These are phyloP conservation scores for Lethrus apterus DNA, from an alignment of 1,140 invertebrate genomes.

Conservation along the genomic window DNA sequence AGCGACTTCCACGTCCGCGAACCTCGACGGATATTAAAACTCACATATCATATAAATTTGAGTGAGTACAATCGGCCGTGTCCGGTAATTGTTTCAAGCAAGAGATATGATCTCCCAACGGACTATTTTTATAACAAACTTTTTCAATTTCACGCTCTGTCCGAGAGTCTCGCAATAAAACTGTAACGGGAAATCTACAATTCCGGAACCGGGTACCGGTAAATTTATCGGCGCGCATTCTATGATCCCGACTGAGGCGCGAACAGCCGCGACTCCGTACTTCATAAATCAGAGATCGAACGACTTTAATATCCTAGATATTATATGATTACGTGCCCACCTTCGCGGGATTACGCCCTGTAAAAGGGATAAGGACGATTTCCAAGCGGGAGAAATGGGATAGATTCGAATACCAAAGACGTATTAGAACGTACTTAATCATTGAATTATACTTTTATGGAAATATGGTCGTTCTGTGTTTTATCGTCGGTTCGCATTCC, in stretches of 20 bases:
- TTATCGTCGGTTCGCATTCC: too few relatives aligned
- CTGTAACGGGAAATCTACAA: conserved; percentile 30
- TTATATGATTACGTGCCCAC: conserved; percentile 27
- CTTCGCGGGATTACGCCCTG: too few relatives aligned
- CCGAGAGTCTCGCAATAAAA: conserved; percentile 30
- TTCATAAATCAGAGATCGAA: conserved; percentile 33
- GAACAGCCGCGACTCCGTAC: conserved; percentile 23
- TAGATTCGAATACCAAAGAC: too few relatives aligned
- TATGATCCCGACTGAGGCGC: conserved; percentile 22
- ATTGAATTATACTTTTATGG: too few relatives aligned
- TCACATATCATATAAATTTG: conserved; percentile 1
- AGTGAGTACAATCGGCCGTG: not conserved
- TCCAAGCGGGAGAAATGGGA: too few relatives aligned
- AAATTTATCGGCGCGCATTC: conserved; percentile 30
- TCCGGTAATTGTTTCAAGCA: conserved; percentile 27
- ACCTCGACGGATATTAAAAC: not conserved
- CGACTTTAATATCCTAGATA: conserved; percentile 34
- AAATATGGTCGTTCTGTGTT: too few relatives aligned
- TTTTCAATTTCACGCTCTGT: conserved; percentile 38
- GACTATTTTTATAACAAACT: conserved; percentile 35
- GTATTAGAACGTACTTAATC: too few relatives aligned
- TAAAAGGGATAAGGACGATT: conserved; percentile 16
- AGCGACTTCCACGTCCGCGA: not conserved
- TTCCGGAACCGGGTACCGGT: conserved; percentile 22
- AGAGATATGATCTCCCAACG: conserved; percentile 24